Base-by-base conservation (phyloP, 2,888 invertebrate species). In the Heliconius charithonia region DNA sequence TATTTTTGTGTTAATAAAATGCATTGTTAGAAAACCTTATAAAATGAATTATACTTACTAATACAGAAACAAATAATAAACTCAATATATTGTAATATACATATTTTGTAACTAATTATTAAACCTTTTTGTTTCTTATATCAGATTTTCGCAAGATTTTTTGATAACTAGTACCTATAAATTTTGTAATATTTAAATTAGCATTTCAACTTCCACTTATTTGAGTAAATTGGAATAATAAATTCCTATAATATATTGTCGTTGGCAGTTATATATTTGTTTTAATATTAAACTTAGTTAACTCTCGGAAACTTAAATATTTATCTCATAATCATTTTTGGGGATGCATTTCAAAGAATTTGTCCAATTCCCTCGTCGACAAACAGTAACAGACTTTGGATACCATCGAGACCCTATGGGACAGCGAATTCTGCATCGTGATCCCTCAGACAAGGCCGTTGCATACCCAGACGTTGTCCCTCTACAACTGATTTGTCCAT, bases 351-450 rank as follows among this genome's bases (percentile, higher is more conserved):
- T 81, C 9, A 93, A 85, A 32, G 84, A 77, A 59, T 88, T 86
- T 9, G 91, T 93, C 94, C 94, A 95, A 51, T 76, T 71, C 0
- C 94, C 94, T 19, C 88, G 87, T 3, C 91, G 89, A 79, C 94
- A 95, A 3, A 91, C 84, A 3, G 92, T 84, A 4, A 88, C 81
- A 4, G 86, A 82, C 13, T 89, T 87, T 3, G 86, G 83, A 63
- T 81, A 83, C 82, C 88, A 86, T 19, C 86, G 88, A 88, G 89
- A 93, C 16, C 91, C 93, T 16, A 83, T 85, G 0, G 86, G 86
- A 81, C 95, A 95, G 9, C 87, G 87, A 3, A 93, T 85, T 13
- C 91, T 89, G 80, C 95, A 95, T 22, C 86, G 89, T 0, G 94
- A 86, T 6, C 94, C 94, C 83, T 95, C 94, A 4, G 84, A 83